A percentile compares a stretch with the other conserved stretches of the same genome.
phyloP scores from a whole-genome alignment of 2,888 invertebrate genomes.

The Margaritifera margaritifera region DNA sequence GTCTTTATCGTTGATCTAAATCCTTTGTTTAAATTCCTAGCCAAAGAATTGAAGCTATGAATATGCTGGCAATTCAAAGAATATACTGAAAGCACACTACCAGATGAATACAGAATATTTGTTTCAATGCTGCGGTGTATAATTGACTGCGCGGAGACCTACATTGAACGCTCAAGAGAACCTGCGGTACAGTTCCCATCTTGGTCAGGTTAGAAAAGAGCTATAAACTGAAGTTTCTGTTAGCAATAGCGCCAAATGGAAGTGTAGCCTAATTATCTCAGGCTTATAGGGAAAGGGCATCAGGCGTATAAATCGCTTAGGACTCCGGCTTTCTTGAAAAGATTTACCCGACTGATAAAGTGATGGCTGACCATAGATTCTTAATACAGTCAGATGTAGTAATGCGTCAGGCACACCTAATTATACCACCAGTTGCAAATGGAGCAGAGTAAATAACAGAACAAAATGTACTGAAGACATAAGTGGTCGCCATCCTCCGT shows the following conservation, averaged over 20 bases:
- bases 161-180: slow-evolving; percentile 6
- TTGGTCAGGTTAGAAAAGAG: slow-evolving; percentile 9
- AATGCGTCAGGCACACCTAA: slow-evolving; percentile 11
- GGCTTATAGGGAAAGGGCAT: slow-evolving; percentile 28
- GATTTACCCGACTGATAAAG: slow-evolving; percentile 22
- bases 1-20: too few relatives aligned
- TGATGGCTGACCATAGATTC: slow-evolving; percentile 36
- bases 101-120: too few relatives aligned
- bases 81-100: too few relatives aligned
- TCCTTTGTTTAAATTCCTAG: too few relatives aligned
- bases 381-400: slow-evolving; percentile 25
- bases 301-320: slow-evolving; percentile 24
- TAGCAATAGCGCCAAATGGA: slow-evolving; percentile 26
- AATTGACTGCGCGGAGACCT: too few relatives aligned
- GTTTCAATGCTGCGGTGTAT: too few relatives aligned
- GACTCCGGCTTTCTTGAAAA: slow-evolving; percentile 21
- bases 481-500: too few relatives aligned
- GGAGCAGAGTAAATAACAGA: slow-evolving; percentile 23
- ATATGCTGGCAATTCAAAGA: too few relatives aligned
- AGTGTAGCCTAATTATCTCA: slow-evolving; percentile 22
- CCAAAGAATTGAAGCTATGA: too few relatives aligned
- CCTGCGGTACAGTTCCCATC: neutral
- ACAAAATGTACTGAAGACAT: slow-evolving; percentile 17
- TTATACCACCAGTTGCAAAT: slow-evolving; percentile 16
- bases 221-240: slow-evolving; percentile 34